Percentiles rank a stretch among this genome's conserved stretches.
Evolutionary conservation across 2,113 vertebrate species (phyloP).

Genomic region (Panthera uncia): DNA sequence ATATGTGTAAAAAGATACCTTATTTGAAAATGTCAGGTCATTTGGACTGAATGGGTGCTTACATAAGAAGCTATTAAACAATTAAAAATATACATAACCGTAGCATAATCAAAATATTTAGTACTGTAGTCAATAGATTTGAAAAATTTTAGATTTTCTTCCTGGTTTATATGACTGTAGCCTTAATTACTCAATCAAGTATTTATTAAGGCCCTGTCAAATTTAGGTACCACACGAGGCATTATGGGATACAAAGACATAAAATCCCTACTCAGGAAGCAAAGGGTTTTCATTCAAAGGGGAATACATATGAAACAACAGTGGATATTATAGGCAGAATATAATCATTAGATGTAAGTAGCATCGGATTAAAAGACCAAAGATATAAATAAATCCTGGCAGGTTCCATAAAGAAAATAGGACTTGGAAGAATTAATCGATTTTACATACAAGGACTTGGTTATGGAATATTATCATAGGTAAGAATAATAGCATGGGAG

Average conservation of each 20-base stretch:
- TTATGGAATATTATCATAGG: background rate
- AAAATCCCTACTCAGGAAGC: background rate
- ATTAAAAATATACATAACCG: background rate
- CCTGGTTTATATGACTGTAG: background rate
- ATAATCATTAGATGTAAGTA: background rate
- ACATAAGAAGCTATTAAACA: background rate
- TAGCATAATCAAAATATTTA: background rate
- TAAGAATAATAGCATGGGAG: background rate
- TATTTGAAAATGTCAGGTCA: conserved; percentile 23
- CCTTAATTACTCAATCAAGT: background rate
- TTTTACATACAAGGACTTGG: background rate
- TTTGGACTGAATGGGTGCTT: background rate
- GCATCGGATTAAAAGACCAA: background rate
- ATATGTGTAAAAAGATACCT: background rate
- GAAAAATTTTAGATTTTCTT: background rate
- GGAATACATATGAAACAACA: background rate
- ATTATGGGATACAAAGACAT: background rate
- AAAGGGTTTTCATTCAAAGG: background rate
- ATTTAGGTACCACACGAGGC: background rate
- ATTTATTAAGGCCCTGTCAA: background rate
- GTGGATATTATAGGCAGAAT: background rate
- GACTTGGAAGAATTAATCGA: background rate
- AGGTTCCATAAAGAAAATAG: background rate
- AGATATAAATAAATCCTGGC: background rate
- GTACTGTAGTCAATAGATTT: background rate